Evolutionary conservation across 2,797 vertebrate species (phyloP).

Genomic region (Phataginus tetradactyla): DNA sequence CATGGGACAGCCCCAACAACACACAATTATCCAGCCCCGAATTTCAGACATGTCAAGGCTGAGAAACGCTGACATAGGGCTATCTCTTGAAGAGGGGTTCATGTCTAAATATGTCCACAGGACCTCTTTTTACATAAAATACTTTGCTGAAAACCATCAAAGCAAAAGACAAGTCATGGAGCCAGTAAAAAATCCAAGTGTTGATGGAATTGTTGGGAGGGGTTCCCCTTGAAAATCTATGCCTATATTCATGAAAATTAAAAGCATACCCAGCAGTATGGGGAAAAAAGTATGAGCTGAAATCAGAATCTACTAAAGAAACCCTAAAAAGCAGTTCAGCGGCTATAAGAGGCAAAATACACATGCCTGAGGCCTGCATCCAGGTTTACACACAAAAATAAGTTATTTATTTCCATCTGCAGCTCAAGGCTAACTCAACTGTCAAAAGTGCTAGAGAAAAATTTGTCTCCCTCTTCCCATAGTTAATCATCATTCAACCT

Average conservation of each 20-base stretch:
- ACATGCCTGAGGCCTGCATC: slow-evolving; percentile 57
- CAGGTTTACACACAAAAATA: slow-evolving; percentile 67
- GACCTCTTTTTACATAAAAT: slow-evolving; percentile 20
- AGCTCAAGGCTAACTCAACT: slow-evolving; percentile 76
- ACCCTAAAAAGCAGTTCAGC: slow-evolving; percentile 46
- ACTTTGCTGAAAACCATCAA: not conserved
- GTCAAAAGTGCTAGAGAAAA: slow-evolving; percentile 80
- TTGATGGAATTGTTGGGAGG: not conserved
- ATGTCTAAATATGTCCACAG: not conserved
- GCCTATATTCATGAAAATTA: slow-evolving; percentile 39
- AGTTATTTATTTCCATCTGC: slow-evolving; percentile 73
- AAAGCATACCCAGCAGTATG: slow-evolving; percentile 31
- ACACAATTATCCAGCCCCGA: not conserved
- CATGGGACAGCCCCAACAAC: not conserved
- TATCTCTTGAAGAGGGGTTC: not conserved
- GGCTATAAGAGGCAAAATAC: slow-evolving; percentile 38
- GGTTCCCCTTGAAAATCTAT: slow-evolving; percentile 32
- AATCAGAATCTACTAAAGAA: slow-evolving; percentile 39
- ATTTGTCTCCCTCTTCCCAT: slow-evolving; percentile 71
- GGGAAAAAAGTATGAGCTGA: slow-evolving; percentile 14
- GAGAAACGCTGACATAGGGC: not conserved
- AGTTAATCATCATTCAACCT: slow-evolving; percentile 78
- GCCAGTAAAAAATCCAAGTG: not conserved
- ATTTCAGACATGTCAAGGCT: not conserved
- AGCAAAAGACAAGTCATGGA: not conserved